Base-by-base conservation (phyloP, 2,797 vertebrate genomes). In the Lutjanus argentimaculatus region DNA sequence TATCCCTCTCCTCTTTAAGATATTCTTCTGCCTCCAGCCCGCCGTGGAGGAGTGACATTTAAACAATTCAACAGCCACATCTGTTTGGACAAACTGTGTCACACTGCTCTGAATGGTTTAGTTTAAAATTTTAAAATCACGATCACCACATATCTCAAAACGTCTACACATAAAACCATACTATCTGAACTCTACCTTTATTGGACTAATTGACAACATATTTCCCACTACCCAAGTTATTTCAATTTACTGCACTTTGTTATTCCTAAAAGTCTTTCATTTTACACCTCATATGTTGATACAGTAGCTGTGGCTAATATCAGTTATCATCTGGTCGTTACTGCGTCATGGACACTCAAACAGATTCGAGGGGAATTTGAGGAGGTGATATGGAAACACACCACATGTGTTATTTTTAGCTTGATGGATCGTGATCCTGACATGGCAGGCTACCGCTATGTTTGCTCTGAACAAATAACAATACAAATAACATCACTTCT, bases 321-420 rank as follows among this genome's bases (percentile, higher is more conserved):
- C 56, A 67, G 30, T 49, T 66, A 57, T 68, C 30, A 21, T 62
- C 49, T 51, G 43, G 6, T 53, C 22, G 53, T 59, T 49, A 57
- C 70, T 53, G 1, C 30, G 43, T 77, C 49, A 71, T 19, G 36
- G 30, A 68, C 62, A 68, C 82, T 74, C 13, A 48, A n/a, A 19
- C 6, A 57, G 17, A 46, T 46, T 46, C 21, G 22, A 68, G 11
- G 42, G 75, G 58, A 72, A 66, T 83, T 57, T 72, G n/a, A 79
- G 52, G 51, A 80, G 67, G 57, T 30, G 74, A 59, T 49, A 82
- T 1, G 8, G 22, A 85, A 70, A 76, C 62, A 77, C 10, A 22
- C 0, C 45, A 56, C 62, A 16, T 46, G 19, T 25, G 10, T 75
- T 87, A 84, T 89, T 85, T 80, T 85, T 84, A 79, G 74, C 59